Evolutionary conservation across 2,113 vertebrate genomes (phyloP), one percentile per base, ranked within the genome.

Genomic region (human): DNA sequence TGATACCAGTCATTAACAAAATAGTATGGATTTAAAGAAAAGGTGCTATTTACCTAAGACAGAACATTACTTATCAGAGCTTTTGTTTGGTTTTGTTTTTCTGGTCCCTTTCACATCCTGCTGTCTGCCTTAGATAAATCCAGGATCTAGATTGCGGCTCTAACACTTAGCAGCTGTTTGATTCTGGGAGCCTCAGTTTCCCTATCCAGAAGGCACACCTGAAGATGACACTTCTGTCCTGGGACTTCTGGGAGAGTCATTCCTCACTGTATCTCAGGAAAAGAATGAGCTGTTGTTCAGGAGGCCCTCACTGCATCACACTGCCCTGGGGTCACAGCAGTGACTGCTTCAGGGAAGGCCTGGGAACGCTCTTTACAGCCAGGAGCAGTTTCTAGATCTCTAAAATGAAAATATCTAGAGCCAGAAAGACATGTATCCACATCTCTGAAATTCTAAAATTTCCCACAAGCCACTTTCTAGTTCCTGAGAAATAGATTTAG

Each of bases 11-110:
- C 57, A 76, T n/a, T 43, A 30, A 78, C 7, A 68, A 9, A 10
- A 80, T 20, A 89, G 48, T 50, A 7, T 55, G 32, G 50, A 89
- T 89, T 89, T 82, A 89, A 97, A 18, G 27, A 35, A 83, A 66
- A 75, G 22, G 43, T 38, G 52, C 35, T 43, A 0, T n/a, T 92
- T 68, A 12, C 8, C 10, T 25, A 1, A 82, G n/a, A 76, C 20
- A 52, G 45, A 61, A 12, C 4, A 13, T 10, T 55, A 91, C 50
- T 64, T 25, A 27, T 75, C 22, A 14, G 32, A 35, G 2, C 1
- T 59, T 66, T 38, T n/a, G 8, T 57, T 55, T 48, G 25, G 0
- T 43, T 75, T 66, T 45, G 9, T 68, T 52, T 80, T 40, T 76
- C 32, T 87, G 27, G 23, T 68, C 12, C 20, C 10, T 38, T 66